A percentile compares a stretch with the other conserved stretches of the same genome.
Evolutionary conservation across 1,140 invertebrate genomes (phyloP).

Genomic region (Brachionus angularis): DNA sequence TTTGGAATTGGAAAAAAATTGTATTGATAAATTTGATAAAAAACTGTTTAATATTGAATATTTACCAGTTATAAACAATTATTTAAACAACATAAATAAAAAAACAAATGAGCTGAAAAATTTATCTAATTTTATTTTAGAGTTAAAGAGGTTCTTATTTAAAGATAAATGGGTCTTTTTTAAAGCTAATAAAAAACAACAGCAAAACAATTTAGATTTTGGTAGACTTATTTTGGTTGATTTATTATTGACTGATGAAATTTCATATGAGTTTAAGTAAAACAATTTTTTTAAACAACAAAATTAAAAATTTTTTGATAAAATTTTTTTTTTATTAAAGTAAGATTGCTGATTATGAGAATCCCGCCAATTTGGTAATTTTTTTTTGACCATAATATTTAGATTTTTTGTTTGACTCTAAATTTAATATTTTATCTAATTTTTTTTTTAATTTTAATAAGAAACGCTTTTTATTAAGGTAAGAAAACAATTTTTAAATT

Average conservation of each 20-base stretch:
- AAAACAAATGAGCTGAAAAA: neutral
- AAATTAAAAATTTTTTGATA: neutral
- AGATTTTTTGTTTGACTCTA: no score
- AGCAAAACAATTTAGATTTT: neutral
- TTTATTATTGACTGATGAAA: neutral
- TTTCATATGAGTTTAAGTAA: neutral
- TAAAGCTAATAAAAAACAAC: neutral
- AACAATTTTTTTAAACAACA: neutral
- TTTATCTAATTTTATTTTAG: neutral
- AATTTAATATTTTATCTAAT: no score
- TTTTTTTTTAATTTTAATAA: neutral
- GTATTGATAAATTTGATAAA: no score
- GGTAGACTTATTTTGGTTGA: neutral
- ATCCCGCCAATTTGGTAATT: constrained; percentile 16
- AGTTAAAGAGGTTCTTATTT: neutral
- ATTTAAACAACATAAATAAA: no score
- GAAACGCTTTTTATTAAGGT: no score
- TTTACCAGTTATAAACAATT: no score
- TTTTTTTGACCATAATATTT: neutral
- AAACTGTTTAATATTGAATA: no score
- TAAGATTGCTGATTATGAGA: neutral
- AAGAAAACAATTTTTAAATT: no score
- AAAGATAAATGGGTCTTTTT: constrained; percentile 22
- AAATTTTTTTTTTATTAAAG: constrained; percentile 1
- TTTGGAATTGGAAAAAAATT: neutral